phyloP scores from a whole-genome alignment of 2,113 vertebrate genomes.

The Microtus ochrogaster region DNA sequence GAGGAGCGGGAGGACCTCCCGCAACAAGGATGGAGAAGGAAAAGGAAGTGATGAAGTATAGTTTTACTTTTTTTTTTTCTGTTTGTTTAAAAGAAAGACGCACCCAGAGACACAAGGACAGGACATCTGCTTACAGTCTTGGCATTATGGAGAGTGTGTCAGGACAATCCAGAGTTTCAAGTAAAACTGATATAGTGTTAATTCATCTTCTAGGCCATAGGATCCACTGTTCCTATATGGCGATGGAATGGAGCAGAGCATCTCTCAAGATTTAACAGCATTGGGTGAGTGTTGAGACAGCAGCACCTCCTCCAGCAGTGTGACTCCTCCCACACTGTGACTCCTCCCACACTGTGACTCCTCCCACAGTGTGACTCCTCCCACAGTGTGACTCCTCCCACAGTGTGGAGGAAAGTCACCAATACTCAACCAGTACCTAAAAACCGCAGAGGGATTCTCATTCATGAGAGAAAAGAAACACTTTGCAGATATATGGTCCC shows the following conservation, averaged over 20 bases:
- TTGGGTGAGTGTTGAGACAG: neutral
- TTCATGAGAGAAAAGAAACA: neutral
- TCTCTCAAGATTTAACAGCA: neutral
- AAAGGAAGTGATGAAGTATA: neutral
- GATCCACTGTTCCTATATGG: neutral
- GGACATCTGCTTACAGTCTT: neutral
- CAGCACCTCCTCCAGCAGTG: neutral
- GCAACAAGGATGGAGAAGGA: neutral
- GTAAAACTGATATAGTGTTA: neutral
- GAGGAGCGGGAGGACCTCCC: too few relatives aligned
- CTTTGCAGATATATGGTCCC: neutral
- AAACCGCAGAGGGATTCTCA: too few relatives aligned
- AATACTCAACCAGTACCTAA: neutral
- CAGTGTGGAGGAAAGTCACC: rapidly evolving
- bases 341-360: too few relatives aligned
- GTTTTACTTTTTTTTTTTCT: neutral
- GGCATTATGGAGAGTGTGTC: neutral
- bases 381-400: too few relatives aligned
- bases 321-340: too few relatives aligned
- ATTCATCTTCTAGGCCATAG: neutral
- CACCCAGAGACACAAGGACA: neutral
- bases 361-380: too few relatives aligned
- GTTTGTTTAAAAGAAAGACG: neutral
- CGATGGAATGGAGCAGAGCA: neutral
- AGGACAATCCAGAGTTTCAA: neutral